These are phyloP conservation scores for Atta cephalotes DNA, from an alignment of 1,140 invertebrate genomes.

Conservation along the genomic window DNA sequence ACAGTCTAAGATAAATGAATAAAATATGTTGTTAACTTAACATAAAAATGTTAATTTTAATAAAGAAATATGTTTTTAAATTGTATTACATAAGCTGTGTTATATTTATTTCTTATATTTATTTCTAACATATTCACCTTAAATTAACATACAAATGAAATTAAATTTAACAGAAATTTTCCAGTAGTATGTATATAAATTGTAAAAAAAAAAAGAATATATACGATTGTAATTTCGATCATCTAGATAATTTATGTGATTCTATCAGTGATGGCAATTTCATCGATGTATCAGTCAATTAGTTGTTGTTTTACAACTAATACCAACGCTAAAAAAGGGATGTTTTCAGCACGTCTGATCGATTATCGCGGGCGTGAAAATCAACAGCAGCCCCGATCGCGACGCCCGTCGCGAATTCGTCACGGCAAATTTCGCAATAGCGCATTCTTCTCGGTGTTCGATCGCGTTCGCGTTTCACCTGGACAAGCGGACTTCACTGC, in stretches of 20 bases:
- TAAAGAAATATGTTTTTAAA: too few relatives aligned
- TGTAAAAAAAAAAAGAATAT: not conserved
- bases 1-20: too few relatives aligned
- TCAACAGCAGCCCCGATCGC: too few relatives aligned
- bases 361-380: conserved; percentile 17
- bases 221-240: not conserved
- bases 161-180: too few relatives aligned
- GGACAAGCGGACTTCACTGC: not conserved
- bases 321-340: not conserved
- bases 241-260: not conserved
- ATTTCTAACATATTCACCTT: too few relatives aligned
- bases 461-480: conserved; percentile 13
- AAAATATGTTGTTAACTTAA: too few relatives aligned
- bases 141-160: too few relatives aligned
- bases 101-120: too few relatives aligned
- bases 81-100: too few relatives aligned
- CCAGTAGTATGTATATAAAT: not conserved
- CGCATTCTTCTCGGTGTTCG: not conserved
- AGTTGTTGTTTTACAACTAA: not conserved
- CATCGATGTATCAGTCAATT: not conserved
- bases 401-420: not conserved
- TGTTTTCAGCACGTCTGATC: not conserved
- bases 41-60: too few relatives aligned
- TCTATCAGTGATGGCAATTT: not conserved
- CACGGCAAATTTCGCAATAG: not conserved